phyloP scores from a whole-genome alignment of 2,888 invertebrate genomes.

The Heteropelma amictum region DNA sequence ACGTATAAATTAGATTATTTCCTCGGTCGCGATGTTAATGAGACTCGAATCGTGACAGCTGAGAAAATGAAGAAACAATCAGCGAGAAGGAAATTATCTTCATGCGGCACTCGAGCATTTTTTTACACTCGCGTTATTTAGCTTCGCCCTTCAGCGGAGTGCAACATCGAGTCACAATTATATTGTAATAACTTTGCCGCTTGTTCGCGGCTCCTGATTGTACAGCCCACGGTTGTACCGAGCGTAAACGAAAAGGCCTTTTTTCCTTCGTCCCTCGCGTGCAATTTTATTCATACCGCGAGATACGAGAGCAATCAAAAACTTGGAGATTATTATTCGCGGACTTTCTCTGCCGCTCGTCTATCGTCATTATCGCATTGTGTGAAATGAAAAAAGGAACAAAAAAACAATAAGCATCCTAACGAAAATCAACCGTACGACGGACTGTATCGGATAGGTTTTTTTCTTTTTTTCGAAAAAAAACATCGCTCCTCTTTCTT shows the following conservation, averaged over 20 bases:
- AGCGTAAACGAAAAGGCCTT: neutral
- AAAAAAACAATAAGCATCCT: no score
- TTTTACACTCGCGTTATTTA: neutral
- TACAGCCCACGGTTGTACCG: neutral
- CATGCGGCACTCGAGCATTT: neutral
- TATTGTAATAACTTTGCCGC: slow-evolving; percentile 63
- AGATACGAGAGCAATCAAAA: neutral
- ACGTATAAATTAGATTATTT: no score
- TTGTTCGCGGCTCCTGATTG: slow-evolving; percentile 20
- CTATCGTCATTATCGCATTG: no score
- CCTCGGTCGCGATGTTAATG: no score
- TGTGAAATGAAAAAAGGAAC: no score
- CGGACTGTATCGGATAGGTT: no score
- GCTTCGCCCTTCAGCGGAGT: slow-evolving; percentile 39
- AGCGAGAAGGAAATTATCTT: neutral
- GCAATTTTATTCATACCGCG: neutral
- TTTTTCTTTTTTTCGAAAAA: neutral
- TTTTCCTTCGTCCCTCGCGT: neutral
- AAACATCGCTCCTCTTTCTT: neutral
- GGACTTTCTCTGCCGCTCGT: no score
- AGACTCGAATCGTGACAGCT: no score
- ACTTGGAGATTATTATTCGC: neutral
- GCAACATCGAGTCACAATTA: slow-evolving; percentile 63
- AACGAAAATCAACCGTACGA: no score
- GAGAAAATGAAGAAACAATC: no score